Percentiles rank a stretch among this genome's conserved stretches.
phyloP scores from a whole-genome alignment of 2,888 invertebrate species.

The Euzophera pinguis region DNA sequence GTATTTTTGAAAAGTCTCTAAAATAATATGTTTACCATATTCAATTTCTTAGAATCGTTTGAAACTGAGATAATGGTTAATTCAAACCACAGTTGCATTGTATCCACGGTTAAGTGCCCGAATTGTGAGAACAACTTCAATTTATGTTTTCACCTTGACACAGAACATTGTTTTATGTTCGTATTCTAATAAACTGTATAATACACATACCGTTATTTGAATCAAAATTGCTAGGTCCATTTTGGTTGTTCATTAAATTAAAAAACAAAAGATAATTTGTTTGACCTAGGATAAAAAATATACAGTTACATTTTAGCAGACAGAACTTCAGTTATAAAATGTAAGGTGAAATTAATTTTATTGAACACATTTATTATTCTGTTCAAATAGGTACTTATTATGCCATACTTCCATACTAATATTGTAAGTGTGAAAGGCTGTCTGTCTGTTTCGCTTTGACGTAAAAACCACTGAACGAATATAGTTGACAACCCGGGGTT shows the following conservation, averaged over 20 bases:
- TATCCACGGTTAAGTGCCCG: conserved; percentile 6
- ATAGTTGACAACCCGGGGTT: no score
- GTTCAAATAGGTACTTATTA: no score
- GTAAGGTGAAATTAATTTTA: no score
- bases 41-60: not conserved
- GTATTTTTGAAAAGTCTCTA: no score
- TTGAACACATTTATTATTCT: no score
- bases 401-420: no score
- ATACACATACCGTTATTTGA: conserved; percentile 19
- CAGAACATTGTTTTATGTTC: conserved; percentile 26
- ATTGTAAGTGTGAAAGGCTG: no score
- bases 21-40: not conserved
- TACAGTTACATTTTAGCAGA: no score
- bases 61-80: not conserved
- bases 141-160: conserved; percentile 29
- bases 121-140: conserved; percentile 16
- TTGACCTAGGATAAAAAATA: not conserved
- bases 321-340: no score
- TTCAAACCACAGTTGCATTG: conserved; percentile 3
- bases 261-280: not conserved
- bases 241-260: not conserved
- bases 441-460: no score
- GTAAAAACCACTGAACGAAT: no score
- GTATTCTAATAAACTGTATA: conserved; percentile 23
- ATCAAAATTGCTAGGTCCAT: conserved; percentile 8